Evolutionary conservation across 2,888 invertebrate species (phyloP).

Genomic region (Caenorhabditis sinica): DNA sequence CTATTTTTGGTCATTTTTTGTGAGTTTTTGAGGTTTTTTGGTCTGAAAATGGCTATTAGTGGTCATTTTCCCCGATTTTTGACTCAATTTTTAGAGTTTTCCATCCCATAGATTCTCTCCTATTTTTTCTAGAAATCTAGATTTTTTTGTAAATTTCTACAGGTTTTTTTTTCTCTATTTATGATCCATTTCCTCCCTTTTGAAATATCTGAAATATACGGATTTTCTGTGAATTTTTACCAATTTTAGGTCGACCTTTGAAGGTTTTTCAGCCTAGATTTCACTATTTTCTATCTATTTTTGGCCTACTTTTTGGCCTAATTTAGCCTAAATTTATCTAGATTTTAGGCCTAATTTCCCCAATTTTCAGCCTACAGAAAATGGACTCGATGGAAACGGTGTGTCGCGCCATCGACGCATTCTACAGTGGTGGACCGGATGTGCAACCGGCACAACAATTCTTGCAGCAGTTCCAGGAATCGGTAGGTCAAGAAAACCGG

Average conservation of each 20-base stretch:
- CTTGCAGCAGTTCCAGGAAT: conserved; percentile 63
- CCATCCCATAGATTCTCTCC: too few relatives aligned
- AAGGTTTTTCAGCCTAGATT: background rate
- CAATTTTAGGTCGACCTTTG: background rate
- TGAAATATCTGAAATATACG: too few relatives aligned
- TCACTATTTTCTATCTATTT: background rate
- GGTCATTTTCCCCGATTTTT: background rate
- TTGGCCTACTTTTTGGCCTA: background rate
- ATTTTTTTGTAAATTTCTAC: too few relatives aligned
- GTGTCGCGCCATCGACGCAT: conserved; percentile 59
- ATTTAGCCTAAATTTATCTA: too few relatives aligned
- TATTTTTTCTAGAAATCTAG: too few relatives aligned
- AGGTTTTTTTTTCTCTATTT: background rate
- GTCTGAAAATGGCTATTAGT: background rate
- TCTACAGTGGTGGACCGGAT: conserved; percentile 56
- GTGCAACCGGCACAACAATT: conserved; percentile 51
- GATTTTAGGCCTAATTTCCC: too few relatives aligned
- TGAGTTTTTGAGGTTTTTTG: too few relatives aligned
- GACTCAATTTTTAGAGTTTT: too few relatives aligned
- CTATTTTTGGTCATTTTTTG: too few relatives aligned
- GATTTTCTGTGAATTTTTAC: background rate
- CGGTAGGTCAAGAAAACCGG: conserved; percentile 30
- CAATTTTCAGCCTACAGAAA: conserved; percentile 12
- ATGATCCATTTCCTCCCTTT: background rate
- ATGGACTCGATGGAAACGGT: conserved; percentile 57